Conservation (phyloP, 2,888 invertebrate genomes). For the Drosophila meridiana region DNA sequence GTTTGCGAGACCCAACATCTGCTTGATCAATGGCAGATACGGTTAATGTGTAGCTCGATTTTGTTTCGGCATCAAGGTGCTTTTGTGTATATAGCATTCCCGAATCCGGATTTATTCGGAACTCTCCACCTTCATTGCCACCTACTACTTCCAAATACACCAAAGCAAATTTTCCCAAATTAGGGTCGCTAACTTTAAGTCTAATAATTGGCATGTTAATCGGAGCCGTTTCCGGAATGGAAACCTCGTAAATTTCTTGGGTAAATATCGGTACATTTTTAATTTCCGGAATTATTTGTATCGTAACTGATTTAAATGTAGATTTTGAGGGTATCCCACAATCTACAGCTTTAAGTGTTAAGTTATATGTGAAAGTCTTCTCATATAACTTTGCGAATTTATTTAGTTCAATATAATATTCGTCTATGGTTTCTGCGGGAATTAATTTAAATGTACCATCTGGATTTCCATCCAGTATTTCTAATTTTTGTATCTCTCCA, state of each 20-base stretch:
- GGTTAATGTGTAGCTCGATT: constrained; percentile 93
- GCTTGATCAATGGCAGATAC: constrained; percentile 96
- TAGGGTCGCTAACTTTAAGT: constrained; percentile 94
- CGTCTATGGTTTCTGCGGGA: constrained; percentile 88
- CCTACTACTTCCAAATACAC: constrained; percentile 95
- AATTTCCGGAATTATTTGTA: constrained; percentile 92
- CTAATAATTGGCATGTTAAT: constrained; percentile 94
- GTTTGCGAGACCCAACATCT: constrained; percentile 92
- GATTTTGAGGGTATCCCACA: constrained; percentile 91
- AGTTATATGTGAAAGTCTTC: constrained; percentile 91
- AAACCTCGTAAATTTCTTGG: constrained; percentile 93
- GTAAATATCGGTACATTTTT: constrained; percentile 95
- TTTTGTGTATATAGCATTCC: constrained; percentile 95
- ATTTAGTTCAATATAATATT: constrained; percentile 91
- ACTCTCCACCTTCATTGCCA: constrained; percentile 95
- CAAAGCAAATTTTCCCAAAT: constrained; percentile 93
- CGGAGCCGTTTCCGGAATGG: constrained; percentile 95
- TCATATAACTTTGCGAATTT: constrained; percentile 85
- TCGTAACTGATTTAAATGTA: constrained; percentile 92
- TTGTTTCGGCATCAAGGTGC: constrained; percentile 92
- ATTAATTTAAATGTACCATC: constrained; percentile 94
- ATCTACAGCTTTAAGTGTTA: constrained; percentile 94
- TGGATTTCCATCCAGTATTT: constrained; percentile 95
- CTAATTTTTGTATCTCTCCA: constrained; percentile 92
- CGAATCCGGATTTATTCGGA: constrained; percentile 93